Percentiles rank a stretch among this genome's conserved stretches.
These are phyloP conservation scores for Leptothorax acervorum DNA, from an alignment of 2,888 invertebrate species.

Conservation along the genomic window DNA sequence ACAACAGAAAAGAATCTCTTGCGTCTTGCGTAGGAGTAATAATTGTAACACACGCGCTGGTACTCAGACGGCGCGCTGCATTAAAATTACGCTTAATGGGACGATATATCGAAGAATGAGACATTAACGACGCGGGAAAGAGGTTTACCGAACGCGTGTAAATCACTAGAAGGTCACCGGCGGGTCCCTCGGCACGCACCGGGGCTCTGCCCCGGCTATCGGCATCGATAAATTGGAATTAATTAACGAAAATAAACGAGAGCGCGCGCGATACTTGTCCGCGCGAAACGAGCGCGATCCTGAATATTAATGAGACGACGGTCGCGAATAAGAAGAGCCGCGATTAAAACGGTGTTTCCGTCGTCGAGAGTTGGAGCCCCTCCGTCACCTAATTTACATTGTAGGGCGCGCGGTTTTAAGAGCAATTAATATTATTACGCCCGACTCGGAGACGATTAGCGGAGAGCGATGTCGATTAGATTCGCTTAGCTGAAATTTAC, in stretches of 20 bases:
- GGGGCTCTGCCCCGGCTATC: conserved; percentile 44
- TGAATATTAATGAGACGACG: conserved; percentile 69
- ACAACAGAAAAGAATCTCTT: neutral
- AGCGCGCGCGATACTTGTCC: conserved; percentile 63
- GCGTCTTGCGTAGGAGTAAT: neutral
- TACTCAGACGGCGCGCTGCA: neutral
- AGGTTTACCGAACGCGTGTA: conserved; percentile 56
- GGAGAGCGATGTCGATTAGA: conserved; percentile 50
- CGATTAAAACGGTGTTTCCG: conserved; percentile 57
- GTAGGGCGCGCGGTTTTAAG: conserved; percentile 44
- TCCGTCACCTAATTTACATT: conserved; percentile 57
- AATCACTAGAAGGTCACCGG: conserved; percentile 60
- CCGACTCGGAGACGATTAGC: conserved; percentile 51
- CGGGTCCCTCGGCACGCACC: conserved; percentile 48
- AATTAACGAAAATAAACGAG: conserved; percentile 74
- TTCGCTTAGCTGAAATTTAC: conserved; percentile 52
- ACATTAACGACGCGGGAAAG: conserved; percentile 44
- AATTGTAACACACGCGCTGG: neutral
- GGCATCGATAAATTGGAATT: conserved; percentile 74
- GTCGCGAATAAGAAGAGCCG: conserved; percentile 46
- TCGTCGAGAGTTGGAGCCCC: conserved; percentile 52
- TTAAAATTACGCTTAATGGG: conserved; percentile 28
- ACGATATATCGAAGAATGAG: conserved; percentile 38
- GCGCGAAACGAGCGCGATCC: conserved; percentile 67
- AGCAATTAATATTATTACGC: conserved; percentile 60